These are phyloP conservation scores for Siderastrea siderea DNA, from an alignment of 92 coral and sea anemone genomes.

Conservation along the genomic window DNA sequence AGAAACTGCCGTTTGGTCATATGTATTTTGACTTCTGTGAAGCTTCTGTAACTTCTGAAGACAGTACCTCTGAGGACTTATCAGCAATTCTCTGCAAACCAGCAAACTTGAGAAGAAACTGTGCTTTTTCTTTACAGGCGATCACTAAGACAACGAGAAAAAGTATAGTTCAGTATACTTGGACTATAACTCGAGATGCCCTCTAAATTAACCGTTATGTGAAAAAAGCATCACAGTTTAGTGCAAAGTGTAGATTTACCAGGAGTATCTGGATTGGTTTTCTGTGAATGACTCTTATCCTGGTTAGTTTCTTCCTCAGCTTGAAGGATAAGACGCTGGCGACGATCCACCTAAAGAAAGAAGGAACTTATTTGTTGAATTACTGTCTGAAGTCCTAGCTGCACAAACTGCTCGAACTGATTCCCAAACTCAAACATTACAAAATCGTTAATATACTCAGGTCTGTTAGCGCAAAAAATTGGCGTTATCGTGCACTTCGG, in stretches of 20 bases:
- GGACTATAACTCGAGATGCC: too few relatives aligned
- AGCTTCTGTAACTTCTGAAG: not conserved
- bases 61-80: slow-evolving; percentile 70
- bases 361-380: not conserved
- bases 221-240: not conserved
- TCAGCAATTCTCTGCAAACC: slow-evolving; percentile 94
- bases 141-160: slow-evolving; percentile 60
- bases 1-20: too few relatives aligned
- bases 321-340: slow-evolving; percentile 93
- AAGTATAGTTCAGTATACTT: not conserved
- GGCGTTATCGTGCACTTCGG: too few relatives aligned
- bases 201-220: too few relatives aligned
- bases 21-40: too few relatives aligned
- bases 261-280: slow-evolving; percentile 87
- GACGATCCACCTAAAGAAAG: slow-evolving; percentile 88
- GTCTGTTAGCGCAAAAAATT: too few relatives aligned
- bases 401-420: too few relatives aligned
- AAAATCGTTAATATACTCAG: too few relatives aligned
- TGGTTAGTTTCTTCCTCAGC: slow-evolving; percentile 87
- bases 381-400: too few relatives aligned
- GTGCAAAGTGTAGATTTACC: slow-evolving; percentile 49
- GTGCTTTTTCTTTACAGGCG: slow-evolving; percentile 90
- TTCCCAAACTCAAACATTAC: too few relatives aligned
- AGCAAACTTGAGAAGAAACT: slow-evolving; percentile 94
- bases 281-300: slow-evolving; percentile 59